Percentiles rank a stretch among this genome's conserved stretches.
These are phyloP conservation scores for Siniperca knerii DNA, from an alignment of 2,113 vertebrate genomes.

Conservation along the genomic window DNA sequence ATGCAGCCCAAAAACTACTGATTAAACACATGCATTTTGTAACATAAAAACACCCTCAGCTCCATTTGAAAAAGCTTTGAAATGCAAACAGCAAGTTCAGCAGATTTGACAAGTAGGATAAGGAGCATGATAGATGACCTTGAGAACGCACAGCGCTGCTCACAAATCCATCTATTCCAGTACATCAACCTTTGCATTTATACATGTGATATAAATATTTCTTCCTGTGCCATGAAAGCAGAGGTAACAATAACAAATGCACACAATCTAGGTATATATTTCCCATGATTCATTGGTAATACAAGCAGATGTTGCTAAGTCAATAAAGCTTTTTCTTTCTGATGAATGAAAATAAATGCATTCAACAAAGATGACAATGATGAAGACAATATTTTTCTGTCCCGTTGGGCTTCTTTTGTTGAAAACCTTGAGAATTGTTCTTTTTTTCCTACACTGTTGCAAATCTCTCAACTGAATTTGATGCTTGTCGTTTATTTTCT, in stretches of 20 bases:
- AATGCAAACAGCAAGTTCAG: constrained; percentile 63
- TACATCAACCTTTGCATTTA: constrained; percentile 53
- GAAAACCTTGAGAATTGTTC: constrained; percentile 2
- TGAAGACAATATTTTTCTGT: constrained; percentile 27
- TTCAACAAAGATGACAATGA: constrained; percentile 60
- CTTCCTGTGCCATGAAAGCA: constrained; percentile 45
- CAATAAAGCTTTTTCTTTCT: constrained; percentile 13
- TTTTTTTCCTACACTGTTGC: not conserved
- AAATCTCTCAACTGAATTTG: constrained; percentile 3
- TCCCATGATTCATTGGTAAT: constrained; percentile 55
- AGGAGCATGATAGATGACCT: constrained; percentile 67
- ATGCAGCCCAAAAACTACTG: constrained; percentile 6
- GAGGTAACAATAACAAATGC: constrained; percentile 64
- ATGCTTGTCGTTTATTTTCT: constrained; percentile 27
- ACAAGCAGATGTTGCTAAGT: constrained; percentile 40
- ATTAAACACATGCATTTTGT: constrained; percentile 37
- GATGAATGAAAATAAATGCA: constrained; percentile 59
- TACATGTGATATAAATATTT: constrained; percentile 53
- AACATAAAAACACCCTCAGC: constrained; percentile 42
- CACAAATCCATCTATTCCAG: constrained; percentile 54
- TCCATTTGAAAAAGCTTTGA: constrained; percentile 48
- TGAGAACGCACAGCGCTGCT: constrained; percentile 34
- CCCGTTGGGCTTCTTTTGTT: constrained; percentile 19
- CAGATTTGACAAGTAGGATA: constrained; percentile 64
- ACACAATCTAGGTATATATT: constrained; percentile 43